These are phyloP conservation scores for Brassicogethes aeneus DNA, from an alignment of 2,888 invertebrate genomes.

Conservation along the genomic window DNA sequence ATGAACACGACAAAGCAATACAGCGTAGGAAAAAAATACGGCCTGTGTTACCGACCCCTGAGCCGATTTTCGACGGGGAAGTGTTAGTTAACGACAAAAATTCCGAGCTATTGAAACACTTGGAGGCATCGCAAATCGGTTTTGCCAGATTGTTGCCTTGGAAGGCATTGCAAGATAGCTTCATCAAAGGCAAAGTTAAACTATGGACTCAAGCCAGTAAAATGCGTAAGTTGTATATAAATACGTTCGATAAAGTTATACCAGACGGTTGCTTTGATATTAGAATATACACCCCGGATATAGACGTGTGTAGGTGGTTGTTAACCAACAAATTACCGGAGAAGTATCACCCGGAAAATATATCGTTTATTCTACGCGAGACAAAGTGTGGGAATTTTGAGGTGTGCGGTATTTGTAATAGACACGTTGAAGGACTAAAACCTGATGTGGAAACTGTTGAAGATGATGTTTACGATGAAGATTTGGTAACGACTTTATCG, in stretches of 20 bases:
- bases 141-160: constrained; percentile 28
- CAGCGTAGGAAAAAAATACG: constrained; percentile 11
- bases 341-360: constrained; percentile 19
- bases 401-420: constrained; percentile 33
- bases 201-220: constrained; percentile 25
- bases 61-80: constrained; percentile 25
- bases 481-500: too few relatives aligned
- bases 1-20: constrained; percentile 8
- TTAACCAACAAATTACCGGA: constrained; percentile 23
- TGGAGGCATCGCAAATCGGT: constrained; percentile 16
- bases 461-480: too few relatives aligned
- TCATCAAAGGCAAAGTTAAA: constrained; percentile 18
- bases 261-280: constrained; percentile 27
- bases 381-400: constrained; percentile 27
- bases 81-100: constrained; percentile 19
- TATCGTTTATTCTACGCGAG: constrained; percentile 31
- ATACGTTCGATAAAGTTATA: constrained; percentile 14
- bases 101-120: constrained; percentile 18
- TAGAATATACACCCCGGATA: constrained; percentile 10
- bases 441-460: too few relatives aligned
- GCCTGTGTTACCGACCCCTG: too few relatives aligned
- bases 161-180: constrained; percentile 23
- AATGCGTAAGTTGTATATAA: constrained; percentile 20
- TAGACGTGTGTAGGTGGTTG: constrained; percentile 33
- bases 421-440: too few relatives aligned